These are phyloP conservation scores for Eustalomyia histrio DNA, from an alignment of 2,888 invertebrate genomes.

Conservation along the genomic window DNA sequence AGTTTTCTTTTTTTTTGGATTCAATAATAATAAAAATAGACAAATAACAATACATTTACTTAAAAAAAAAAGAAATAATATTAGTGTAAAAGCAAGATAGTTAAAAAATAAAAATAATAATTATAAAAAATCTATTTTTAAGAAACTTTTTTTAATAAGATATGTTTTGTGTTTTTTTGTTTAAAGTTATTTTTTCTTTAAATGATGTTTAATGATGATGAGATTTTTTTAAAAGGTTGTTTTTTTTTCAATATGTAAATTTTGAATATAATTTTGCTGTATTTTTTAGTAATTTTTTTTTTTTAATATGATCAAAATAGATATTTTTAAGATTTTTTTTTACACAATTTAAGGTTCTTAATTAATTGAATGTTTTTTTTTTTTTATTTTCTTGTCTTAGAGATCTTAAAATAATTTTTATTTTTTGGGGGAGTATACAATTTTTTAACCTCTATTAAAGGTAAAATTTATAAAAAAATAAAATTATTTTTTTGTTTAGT, in stretches of 20 bases:
- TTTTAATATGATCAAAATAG: conserved; percentile 25
- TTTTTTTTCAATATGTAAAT: conserved; percentile 28
- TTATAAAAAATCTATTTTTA: conserved; percentile 50
- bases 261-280: conserved; percentile 41
- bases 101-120: conserved; percentile 52
- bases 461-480: conserved; percentile 65
- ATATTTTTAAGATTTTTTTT: conserved; percentile 18
- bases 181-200: conserved; percentile 21
- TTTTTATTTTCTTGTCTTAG: conserved; percentile 27
- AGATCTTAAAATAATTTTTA: conserved; percentile 19
- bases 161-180: conserved; percentile 48
- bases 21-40: conserved; percentile 60
- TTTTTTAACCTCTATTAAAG: conserved; percentile 34
- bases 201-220: conserved; percentile 40
- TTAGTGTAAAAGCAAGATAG: conserved; percentile 41
- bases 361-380: conserved; percentile 26
- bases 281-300: conserved; percentile 39
- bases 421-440: conserved; percentile 23
- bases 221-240: neutral
- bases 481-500: conserved; percentile 52
- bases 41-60: conserved; percentile 61
- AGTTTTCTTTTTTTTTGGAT: conserved; percentile 59
- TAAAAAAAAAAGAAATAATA: conserved; percentile 42
- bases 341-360: conserved; percentile 25
- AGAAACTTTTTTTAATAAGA: conserved; percentile 60